Conservation (phyloP, 2,797 vertebrate genomes). For the Acipenser oxyrinchus region DNA sequence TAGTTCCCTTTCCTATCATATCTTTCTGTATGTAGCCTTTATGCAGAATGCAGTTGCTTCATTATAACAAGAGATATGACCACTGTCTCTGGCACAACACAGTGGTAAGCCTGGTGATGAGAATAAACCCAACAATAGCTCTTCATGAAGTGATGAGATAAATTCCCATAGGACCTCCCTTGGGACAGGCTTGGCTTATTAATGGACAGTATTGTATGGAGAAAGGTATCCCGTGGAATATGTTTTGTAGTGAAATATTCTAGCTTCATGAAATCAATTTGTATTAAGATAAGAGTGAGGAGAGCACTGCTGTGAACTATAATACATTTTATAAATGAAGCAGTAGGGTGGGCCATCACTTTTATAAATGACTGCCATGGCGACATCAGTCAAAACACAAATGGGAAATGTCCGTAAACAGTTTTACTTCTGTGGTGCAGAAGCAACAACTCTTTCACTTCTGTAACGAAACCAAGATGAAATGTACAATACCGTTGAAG, state of each 20-base stretch:
- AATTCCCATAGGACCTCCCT: background rate
- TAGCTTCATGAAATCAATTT: background rate
- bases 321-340: constrained; percentile 3
- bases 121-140: background rate
- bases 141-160: background rate
- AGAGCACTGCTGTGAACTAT: background rate
- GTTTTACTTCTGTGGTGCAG: background rate
- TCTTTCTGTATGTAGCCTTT: no score
- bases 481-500: no score
- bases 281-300: background rate
- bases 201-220: background rate
- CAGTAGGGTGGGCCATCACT: background rate
- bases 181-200: background rate
- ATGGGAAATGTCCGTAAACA: background rate
- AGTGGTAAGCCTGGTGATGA: constrained; percentile 1
- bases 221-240: background rate
- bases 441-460: no score
- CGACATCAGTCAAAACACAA: background rate
- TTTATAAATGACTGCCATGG: background rate
- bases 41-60: no score
- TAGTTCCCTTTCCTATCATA: no score
- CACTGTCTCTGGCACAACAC: background rate
- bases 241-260: background rate
- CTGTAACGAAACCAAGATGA: no score
- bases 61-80: no score